Evolutionary conservation across 2,797 vertebrate species (phyloP), one percentile per base, ranked within the genome.

Genomic region (Alcedo atthis): DNA sequence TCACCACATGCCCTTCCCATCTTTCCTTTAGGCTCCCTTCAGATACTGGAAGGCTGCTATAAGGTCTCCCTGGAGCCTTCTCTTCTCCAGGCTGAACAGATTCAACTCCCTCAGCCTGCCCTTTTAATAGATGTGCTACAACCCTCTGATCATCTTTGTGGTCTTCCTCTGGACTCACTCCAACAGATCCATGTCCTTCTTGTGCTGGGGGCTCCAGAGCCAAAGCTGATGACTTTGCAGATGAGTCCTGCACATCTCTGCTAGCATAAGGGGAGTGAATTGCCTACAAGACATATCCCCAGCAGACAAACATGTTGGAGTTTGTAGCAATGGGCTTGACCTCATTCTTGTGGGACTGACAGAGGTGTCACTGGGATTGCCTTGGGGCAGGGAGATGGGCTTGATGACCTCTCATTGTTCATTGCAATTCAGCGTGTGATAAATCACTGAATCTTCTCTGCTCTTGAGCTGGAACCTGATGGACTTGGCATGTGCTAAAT

Each of bases 241-340:
- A 22, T 0, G 1, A 30, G 42, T 9, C 32, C 80, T 77, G 74
- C n/a, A 24, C 46, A 57, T 22, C 30, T 33, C 55, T 57, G 16
- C 30, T 25, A 25, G 83, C 63, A 77, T 78, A 51, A 88, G 64
- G 42, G 42, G 30, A 63, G 19, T 8, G 43, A 51, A 14, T 53
- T 76, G 35, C 77, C 74, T 22, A 10, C 26, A 5, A 33, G 69
- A 25, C 15, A 51, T 2, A 16, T 37, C 42, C 71, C 57, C 1
- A 2, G 45, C 67, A 81, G 78, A 57, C 0, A 3, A 79, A 21
- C 20, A 5, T 25, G 1, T 0, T 48, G 67, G 30, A 74, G 32
- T 55, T 67, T 12, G 7, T 14, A 74, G 48, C 61, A n/a, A 19
- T 0, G 14, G 55, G 45, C 20, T 79, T 3, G 3, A 43, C 40